phyloP scores from a whole-genome alignment of 2,113 vertebrate species.

The Carassius gibelio region DNA sequence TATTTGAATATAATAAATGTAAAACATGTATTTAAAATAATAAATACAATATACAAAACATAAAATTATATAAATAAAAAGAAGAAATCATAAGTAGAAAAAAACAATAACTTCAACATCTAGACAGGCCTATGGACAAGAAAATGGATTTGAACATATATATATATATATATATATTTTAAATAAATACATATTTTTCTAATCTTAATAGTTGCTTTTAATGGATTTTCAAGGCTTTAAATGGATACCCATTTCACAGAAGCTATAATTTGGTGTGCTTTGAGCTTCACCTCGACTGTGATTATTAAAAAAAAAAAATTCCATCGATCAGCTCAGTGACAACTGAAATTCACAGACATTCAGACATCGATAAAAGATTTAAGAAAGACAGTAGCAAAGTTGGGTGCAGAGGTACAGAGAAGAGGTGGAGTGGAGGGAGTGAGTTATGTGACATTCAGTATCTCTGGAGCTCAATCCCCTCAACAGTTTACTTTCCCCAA shows the following conservation, averaged over 20 bases:
- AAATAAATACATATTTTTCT: background rate
- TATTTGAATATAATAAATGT: background rate
- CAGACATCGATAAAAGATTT: conserved; percentile 11
- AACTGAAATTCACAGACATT: conserved; percentile 20
- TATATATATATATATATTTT: background rate
- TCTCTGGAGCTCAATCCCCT: conserved; percentile 43
- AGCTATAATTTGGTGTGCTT: background rate
- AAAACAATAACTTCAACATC: background rate
- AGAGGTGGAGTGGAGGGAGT: conserved; percentile 1
- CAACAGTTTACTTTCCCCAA: conserved; percentile 72
- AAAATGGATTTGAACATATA: background rate
- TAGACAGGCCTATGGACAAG: background rate
- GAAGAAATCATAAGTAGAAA: background rate
- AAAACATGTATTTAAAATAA: background rate
- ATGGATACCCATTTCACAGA: background rate
- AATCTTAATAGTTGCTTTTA: background rate
- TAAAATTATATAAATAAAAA: conserved; percentile 6
- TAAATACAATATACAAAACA: background rate
- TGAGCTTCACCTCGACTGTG: background rate
- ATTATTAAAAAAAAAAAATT: background rate
- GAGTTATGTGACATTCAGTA: conserved; percentile 53
- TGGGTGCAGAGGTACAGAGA: conserved; percentile 22
- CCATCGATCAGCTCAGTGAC: background rate
- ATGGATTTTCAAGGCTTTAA: background rate
- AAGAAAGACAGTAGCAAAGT: conserved; percentile 17